phyloP scores from a whole-genome alignment of 1,140 invertebrate species.

The Holcopasites calliopsidis region DNA sequence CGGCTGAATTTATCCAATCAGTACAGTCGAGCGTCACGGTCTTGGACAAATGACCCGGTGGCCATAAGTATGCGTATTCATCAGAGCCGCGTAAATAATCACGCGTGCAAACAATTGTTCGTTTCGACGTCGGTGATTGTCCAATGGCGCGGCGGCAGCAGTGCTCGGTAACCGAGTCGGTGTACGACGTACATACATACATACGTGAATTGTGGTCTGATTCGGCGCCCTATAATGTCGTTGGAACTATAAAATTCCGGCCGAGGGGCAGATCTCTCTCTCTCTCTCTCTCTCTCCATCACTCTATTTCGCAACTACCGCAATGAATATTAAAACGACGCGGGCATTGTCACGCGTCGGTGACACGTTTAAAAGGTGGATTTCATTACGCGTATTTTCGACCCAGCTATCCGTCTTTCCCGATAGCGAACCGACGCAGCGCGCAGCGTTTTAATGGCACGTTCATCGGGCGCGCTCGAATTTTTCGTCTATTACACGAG shows the following conservation, averaged over 20 bases:
- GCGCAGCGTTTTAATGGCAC: conserved; percentile 27
- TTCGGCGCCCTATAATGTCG: conserved; percentile 34
- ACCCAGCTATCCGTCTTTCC: conserved; percentile 10
- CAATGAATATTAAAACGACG: conserved; percentile 35
- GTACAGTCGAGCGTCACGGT: background rate
- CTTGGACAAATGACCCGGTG: conserved; percentile 1
- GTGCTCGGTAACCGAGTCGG: too few relatives aligned
- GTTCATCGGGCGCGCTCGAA: conserved; percentile 20
- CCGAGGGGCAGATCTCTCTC: background rate
- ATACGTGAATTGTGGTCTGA: conserved; percentile 26
- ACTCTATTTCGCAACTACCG: background rate
- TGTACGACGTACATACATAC: background rate
- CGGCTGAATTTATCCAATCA: conserved; percentile 20
- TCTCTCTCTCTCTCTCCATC: too few relatives aligned
- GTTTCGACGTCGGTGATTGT: too few relatives aligned
- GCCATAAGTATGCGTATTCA: conserved; percentile 26
- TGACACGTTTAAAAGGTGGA: conserved; percentile 22
- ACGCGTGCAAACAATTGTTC: conserved; percentile 34
- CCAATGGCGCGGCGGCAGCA: background rate
- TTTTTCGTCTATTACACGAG: conserved; percentile 25
- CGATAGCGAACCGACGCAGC: background rate
- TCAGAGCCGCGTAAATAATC: conserved; percentile 29
- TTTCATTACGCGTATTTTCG: conserved; percentile 34
- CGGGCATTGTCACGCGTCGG: conserved; percentile 10
- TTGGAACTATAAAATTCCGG: conserved; percentile 43